Evolutionary conservation across 2,797 vertebrate genomes (phyloP), one percentile per base, ranked within the genome.

Genomic region (Sebastes matsubarae): DNA sequence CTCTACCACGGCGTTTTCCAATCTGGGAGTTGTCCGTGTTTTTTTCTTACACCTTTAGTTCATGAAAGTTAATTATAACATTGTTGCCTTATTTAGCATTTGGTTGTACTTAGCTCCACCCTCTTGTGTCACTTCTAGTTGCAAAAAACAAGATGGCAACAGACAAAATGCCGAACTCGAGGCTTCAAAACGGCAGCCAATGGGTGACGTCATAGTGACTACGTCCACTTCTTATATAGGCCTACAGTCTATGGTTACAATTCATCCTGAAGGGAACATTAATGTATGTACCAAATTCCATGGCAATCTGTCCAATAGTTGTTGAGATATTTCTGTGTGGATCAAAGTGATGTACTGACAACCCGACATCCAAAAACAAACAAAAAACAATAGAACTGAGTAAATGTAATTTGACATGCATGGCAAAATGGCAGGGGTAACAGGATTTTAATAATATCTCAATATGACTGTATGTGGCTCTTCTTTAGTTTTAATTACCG

Each of bases 401-500:
- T 42, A 4, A 24, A 24, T 42, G 2, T 6, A 16, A 66, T 50
- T 29, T 34, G 36, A 58, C n/a, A 55, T 42, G 4, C 27, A 42
- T n/a, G 13, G 22, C 6, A 50, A 66, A 59, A 27, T 73, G 42
- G 13, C 12, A 42, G 38, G 38, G 38, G 38, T 42, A 42, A 42
- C 38, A 32, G 12, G n/a, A 34, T 24, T 63, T 46, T 63, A 11
- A 55, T 46, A 27, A 75, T 50, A 59, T 13, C 16, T 67, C 2
- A 1, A 4, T 24, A 42, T 38, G 55, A 5, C 16, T 22, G 2
- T 25, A 4, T 65, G 6, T 63, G 58, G 6, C 12, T 58, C 52
- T n/a, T 52, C 11, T 61, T 68, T 61, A 52, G 50, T 66, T 75
- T 80, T 68, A 80, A 79, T 75, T 8, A 25, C 36, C 2, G 14